Evolutionary conservation across 2,888 invertebrate genomes (phyloP).

Genomic region (Lycophotia porphyrea): DNA sequence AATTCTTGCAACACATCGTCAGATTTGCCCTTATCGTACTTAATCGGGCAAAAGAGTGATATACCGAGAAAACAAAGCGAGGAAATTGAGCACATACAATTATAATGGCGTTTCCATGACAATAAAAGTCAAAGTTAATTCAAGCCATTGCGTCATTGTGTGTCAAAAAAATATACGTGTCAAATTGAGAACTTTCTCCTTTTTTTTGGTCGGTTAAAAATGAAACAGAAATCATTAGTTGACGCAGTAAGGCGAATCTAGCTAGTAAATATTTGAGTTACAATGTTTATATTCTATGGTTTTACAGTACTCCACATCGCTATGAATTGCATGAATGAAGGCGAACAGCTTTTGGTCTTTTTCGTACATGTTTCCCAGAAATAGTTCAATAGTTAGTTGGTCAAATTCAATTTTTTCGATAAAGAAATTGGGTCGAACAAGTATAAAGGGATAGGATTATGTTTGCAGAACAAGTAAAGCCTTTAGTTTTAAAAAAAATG

Average conservation of each 20-base stretch:
- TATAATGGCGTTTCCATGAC: background rate
- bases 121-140: background rate
- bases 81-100: background rate
- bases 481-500: background rate
- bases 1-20: background rate
- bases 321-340: conserved; percentile 7
- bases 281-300: background rate
- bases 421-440: background rate
- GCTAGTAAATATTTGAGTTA: background rate
- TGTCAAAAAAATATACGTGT: too few species aligned
- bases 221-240: background rate
- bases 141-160: background rate
- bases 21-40: conserved; percentile 1
- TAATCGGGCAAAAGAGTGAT: background rate
- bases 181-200: too few species aligned
- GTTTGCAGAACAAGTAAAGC: background rate
- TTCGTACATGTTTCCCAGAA: background rate
- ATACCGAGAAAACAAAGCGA: background rate
- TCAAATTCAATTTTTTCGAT: background rate
- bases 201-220: too few species aligned
- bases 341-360: conserved; percentile 22
- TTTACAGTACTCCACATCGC: background rate
- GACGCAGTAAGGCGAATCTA: background rate
- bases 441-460: background rate
- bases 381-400: background rate